Evolutionary conservation across 2,888 invertebrate genomes (phyloP).

Genomic region (Portevinia maculata): DNA sequence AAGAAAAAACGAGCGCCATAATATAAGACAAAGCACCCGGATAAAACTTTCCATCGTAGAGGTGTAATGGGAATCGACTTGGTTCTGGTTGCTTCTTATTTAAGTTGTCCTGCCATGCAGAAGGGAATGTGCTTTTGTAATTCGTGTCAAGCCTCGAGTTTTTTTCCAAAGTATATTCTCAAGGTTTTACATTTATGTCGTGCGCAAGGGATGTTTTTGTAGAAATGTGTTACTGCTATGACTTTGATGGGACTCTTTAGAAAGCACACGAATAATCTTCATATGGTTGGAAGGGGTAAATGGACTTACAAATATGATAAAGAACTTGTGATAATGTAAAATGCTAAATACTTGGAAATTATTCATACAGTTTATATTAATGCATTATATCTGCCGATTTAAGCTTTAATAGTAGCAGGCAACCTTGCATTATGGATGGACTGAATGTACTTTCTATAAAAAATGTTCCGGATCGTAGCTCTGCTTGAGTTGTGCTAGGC

Average conservation of each 20-base stretch:
- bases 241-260: not conserved
- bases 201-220: not conserved
- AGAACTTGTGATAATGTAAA: no score
- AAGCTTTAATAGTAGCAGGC: no score
- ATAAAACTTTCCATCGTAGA: no score
- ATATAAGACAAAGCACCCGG: no score
- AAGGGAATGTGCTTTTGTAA: constrained; percentile 44
- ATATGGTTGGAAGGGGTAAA: not conserved
- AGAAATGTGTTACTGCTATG: not conserved
- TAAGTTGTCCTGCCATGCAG: constrained; percentile 3
- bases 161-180: constrained; percentile 9
- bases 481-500: no score
- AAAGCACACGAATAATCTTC: not conserved
- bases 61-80: no score
- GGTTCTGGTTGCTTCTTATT: not conserved
- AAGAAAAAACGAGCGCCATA: constrained; percentile 10
- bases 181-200: not conserved
- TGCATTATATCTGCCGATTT: no score
- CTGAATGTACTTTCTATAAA: no score
- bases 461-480: no score
- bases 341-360: not conserved
- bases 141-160: constrained; percentile 47
- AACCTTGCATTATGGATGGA: no score
- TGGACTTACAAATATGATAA: no score
- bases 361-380: no score